Evolutionary conservation across 2,888 invertebrate species (phyloP).

Genomic region (Catocala fraxini): DNA sequence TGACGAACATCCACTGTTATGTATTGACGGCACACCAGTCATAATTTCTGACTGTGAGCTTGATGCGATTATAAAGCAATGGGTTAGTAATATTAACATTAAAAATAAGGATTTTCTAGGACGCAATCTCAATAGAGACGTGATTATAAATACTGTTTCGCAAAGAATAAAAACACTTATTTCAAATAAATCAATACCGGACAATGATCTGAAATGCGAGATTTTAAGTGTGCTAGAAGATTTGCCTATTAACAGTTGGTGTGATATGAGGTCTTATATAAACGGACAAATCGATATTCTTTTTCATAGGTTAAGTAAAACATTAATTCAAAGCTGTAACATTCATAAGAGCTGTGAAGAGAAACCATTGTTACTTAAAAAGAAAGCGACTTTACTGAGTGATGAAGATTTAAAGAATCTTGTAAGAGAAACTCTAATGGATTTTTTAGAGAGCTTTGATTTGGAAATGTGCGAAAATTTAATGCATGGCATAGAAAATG

Average conservation of each 20-base stretch:
- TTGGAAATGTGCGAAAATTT: conserved; percentile 39
- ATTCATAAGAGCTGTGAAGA: neutral
- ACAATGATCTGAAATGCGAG: conserved; percentile 47
- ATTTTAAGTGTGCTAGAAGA: conserved; percentile 56
- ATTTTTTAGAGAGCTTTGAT: conserved; percentile 48
- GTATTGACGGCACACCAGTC: neutral
- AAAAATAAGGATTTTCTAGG: conserved; percentile 44
- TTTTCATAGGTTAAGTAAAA: conserved; percentile 29
- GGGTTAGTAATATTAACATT: conserved; percentile 56
- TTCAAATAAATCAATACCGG: conserved; percentile 38
- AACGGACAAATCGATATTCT: conserved; percentile 53
- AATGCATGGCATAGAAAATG: conserved; percentile 56
- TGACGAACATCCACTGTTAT: neutral
- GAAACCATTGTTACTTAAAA: neutral
- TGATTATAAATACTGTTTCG: conserved; percentile 45
- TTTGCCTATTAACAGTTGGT: conserved; percentile 50
- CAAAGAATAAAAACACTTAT: conserved; percentile 50
- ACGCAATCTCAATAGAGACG: conserved; percentile 41
- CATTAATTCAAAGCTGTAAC: neutral
- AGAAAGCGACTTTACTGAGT: conserved; percentile 44
- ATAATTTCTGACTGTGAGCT: conserved; percentile 23
- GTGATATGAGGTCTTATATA: conserved; percentile 51
- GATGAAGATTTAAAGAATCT: conserved; percentile 58
- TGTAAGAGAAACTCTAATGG: conserved; percentile 50
- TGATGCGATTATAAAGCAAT: conserved; percentile 56